Percentiles rank a stretch among this genome's conserved stretches.
Evolutionary conservation across 2,888 invertebrate species (phyloP).

Genomic region (Thera obeliscata): DNA sequence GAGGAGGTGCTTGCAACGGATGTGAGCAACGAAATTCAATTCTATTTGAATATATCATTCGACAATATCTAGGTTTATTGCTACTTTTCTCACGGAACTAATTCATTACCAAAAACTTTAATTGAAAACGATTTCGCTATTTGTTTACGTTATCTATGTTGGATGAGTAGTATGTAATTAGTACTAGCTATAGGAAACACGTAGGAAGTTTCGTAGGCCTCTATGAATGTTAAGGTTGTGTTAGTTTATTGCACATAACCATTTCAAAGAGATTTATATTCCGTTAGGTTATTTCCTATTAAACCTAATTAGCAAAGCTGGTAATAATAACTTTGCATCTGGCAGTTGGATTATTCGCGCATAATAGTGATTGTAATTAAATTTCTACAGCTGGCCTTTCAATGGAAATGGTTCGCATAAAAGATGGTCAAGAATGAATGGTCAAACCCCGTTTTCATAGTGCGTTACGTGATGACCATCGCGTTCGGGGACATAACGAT

Average conservation of each 20-base stretch:
- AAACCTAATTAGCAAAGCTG: conserved; percentile 52
- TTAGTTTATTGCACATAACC: conserved; percentile 56
- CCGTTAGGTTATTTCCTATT: conserved; percentile 55
- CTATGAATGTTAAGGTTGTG: conserved; percentile 6
- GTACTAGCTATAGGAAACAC: not conserved
- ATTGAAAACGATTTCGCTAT: conserved; percentile 80
- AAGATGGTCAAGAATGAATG: conserved; percentile 74
- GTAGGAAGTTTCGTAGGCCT: not conserved
- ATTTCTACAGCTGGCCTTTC: conserved; percentile 61
- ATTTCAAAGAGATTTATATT: conserved; percentile 56
- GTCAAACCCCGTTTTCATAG: conserved; percentile 74
- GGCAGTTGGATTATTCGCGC: conserved; percentile 62
- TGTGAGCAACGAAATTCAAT: conserved; percentile 77
- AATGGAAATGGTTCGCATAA: conserved; percentile 67
- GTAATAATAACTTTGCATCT: conserved; percentile 45
- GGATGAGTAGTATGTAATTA: conserved; percentile 45
- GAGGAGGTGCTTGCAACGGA: conserved; percentile 78
- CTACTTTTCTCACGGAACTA: conserved; percentile 84
- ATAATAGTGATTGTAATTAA: conserved; percentile 56
- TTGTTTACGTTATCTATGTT: conserved; percentile 64
- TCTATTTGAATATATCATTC: conserved; percentile 83
- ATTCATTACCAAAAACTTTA: conserved; percentile 78
- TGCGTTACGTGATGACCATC: conserved; percentile 71
- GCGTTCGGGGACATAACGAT: conserved; percentile 69
- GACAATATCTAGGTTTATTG: conserved; percentile 82